These are phyloP conservation scores for Cheirogaleus major DNA, from an alignment of 2,797 vertebrate species.

Conservation along the genomic window DNA sequence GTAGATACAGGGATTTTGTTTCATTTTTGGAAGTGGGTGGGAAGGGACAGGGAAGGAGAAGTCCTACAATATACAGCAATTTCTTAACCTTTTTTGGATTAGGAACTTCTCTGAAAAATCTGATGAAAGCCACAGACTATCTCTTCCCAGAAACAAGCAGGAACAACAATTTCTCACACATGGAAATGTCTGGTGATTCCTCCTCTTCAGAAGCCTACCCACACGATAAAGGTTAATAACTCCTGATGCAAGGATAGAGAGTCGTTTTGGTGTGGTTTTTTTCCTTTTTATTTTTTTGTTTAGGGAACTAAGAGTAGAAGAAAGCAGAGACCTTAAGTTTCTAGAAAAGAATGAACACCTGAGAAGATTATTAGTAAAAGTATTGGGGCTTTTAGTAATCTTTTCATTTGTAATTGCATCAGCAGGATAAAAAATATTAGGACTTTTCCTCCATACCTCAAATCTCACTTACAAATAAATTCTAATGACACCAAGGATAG, in stretches of 20 bases:
- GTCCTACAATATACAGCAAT: background rate
- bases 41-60: background rate
- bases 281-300: background rate
- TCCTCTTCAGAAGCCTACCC: background rate
- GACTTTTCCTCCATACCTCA: background rate
- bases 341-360: background rate
- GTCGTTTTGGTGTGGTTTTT: background rate
- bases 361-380: background rate
- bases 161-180: background rate
- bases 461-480: background rate
- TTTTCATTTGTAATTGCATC: background rate
- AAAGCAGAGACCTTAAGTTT: background rate
- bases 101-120: background rate
- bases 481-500: background rate
- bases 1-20: background rate
- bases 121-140: background rate
- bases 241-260: background rate
- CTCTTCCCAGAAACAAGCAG: background rate
- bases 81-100: background rate
- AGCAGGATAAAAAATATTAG: background rate
- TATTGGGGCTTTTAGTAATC: background rate
- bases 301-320: fast-evolving
- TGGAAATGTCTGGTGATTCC: background rate
- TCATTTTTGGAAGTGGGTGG: background rate
- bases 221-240: background rate